Evolutionary conservation across 2,797 vertebrate species (phyloP).

Genomic region (Heliangelus exortis): DNA sequence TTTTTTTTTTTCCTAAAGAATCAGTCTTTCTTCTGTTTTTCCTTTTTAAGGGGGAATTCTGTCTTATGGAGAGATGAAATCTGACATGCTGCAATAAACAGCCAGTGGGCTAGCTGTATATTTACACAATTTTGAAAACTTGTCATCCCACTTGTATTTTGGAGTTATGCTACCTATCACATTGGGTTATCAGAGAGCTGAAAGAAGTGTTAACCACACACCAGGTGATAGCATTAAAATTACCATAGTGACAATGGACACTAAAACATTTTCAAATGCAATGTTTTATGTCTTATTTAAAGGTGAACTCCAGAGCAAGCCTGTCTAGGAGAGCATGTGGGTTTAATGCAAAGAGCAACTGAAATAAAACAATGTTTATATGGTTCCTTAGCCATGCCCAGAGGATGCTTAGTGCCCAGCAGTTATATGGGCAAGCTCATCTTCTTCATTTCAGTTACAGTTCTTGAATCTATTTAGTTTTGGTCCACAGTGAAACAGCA

Average conservation of each 20-base stretch:
- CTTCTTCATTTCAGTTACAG: neutral
- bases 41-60: neutral
- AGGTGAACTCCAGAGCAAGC: neutral
- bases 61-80: neutral
- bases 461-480: neutral
- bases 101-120: neutral
- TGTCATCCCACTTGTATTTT: neutral
- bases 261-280: neutral
- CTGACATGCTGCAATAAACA: slow-evolving; percentile 38
- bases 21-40: neutral
- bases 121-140: slow-evolving; percentile 22
- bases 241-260: neutral
- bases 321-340: neutral
- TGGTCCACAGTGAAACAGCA: neutral
- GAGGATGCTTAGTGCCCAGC: neutral
- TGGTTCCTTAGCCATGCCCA: neutral
- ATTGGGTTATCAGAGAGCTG: neutral
- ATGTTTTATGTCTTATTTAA: neutral
- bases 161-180: neutral
- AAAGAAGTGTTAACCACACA: neutral
- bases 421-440: neutral
- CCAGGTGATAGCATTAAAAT: neutral
- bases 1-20: neutral
- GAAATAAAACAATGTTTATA: neutral
- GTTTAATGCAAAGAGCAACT: neutral